phyloP scores from a whole-genome alignment of 2,797 vertebrate genomes.

The Nyctalus aviator region DNA sequence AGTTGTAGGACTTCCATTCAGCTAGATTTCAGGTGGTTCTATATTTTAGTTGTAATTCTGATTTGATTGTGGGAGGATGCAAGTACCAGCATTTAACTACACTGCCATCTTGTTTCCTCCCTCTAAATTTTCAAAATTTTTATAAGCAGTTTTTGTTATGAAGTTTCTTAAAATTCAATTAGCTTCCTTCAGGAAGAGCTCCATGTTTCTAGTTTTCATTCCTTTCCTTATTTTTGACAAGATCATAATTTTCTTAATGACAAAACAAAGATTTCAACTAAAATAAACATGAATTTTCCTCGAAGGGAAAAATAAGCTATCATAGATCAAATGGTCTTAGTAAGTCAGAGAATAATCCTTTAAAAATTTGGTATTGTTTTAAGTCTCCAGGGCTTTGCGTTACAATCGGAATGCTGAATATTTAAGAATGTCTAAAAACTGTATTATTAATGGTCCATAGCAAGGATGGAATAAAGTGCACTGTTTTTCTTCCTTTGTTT shows the following conservation, averaged over 20 bases:
- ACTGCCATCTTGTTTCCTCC: no score
- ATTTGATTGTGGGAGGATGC: no score
- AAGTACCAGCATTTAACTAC: no score
- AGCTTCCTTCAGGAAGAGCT: slow-evolving; percentile 1
- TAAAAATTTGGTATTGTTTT: slow-evolving; percentile 48
- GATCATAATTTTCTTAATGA: slow-evolving; percentile 52
- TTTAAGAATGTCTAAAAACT: slow-evolving; percentile 12
- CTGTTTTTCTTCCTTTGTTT: neutral
- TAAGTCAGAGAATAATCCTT: slow-evolving; percentile 64
- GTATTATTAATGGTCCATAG: neutral
- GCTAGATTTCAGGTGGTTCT: no score
- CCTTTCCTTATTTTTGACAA: slow-evolving; percentile 38
- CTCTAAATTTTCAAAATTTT: slow-evolving; percentile 14
- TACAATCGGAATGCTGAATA: slow-evolving; percentile 50
- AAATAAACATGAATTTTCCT: slow-evolving; percentile 63
- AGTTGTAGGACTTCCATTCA: no score
- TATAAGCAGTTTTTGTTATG: slow-evolving; percentile 7
- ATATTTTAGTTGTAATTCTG: no score
- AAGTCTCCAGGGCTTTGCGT: slow-evolving; percentile 35
- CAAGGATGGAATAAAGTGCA: neutral
- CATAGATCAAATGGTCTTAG: slow-evolving; percentile 57
- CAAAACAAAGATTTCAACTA: slow-evolving; percentile 60
- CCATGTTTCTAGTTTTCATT: slow-evolving; percentile 24
- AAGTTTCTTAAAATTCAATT: neutral
- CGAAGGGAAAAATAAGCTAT: slow-evolving; percentile 42